phyloP scores from a whole-genome alignment of 2,113 vertebrate species.

The Apaloderma vittatum region DNA sequence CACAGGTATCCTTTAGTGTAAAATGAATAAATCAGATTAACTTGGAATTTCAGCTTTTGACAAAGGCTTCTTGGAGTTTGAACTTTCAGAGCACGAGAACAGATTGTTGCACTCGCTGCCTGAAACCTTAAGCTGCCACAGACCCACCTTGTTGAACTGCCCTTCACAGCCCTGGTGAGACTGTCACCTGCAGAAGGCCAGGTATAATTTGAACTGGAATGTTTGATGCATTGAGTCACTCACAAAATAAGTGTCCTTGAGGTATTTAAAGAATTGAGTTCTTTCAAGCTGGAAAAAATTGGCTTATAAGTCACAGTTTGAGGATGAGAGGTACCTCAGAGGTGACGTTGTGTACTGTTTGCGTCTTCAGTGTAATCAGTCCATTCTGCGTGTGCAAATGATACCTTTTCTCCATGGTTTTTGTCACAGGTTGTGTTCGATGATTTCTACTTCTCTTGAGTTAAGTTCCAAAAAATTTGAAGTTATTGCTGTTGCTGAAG shows the following conservation, averaged over 20 bases:
- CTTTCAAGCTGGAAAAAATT: not conserved
- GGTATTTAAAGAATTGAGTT: not conserved
- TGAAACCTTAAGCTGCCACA: not conserved
- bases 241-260: not conserved
- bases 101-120: not conserved
- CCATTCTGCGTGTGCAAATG: not conserved
- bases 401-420: not conserved
- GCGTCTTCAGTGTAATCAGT: not conserved
- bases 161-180: not conserved
- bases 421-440: not conserved
- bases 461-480: not conserved
- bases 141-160: not conserved
- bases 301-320: not conserved
- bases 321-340: not conserved
- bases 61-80: constrained; percentile 24
- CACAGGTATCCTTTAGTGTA: not conserved
- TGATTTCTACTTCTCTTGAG: not conserved
- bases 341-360: not conserved
- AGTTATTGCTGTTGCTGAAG: not conserved
- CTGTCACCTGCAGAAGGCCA: not conserved
- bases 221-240: not conserved
- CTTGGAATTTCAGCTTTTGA: constrained; percentile 29
- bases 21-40: constrained; percentile 43
- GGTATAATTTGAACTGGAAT: not conserved
- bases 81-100: not conserved